phyloP scores from a whole-genome alignment of 1,140 invertebrate species.

The Hyphantria cunea region DNA sequence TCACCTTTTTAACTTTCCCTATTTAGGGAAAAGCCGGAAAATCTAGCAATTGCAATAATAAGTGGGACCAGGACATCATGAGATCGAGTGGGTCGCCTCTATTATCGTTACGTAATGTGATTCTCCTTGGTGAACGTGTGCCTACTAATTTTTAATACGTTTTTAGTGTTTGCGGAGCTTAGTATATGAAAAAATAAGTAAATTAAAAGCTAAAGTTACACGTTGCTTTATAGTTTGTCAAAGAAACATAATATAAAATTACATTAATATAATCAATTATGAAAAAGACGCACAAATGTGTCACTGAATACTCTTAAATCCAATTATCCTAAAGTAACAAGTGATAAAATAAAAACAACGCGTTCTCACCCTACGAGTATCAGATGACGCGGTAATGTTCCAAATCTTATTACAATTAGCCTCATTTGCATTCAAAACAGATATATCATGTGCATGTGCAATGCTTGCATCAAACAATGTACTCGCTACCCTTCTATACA shows the following conservation, averaged over 20 bases:
- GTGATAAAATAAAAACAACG: conserved; percentile 29
- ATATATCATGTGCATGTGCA: conserved; percentile 46
- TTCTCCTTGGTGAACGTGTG: conserved; percentile 22
- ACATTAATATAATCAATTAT: not conserved
- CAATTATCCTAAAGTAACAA: conserved; percentile 17
- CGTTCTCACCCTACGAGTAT: conserved; percentile 5
- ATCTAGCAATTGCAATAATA: conserved; percentile 55
- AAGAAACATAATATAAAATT: too few relatives aligned
- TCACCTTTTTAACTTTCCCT: conserved; percentile 62
- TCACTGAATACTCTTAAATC: not conserved
- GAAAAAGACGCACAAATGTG: not conserved
- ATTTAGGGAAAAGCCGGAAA: conserved; percentile 54
- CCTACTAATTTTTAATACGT: conserved; percentile 25
- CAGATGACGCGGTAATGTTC: conserved; percentile 39
- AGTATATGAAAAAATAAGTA: too few relatives aligned
- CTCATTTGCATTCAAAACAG: conserved; percentile 44
- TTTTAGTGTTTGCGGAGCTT: not conserved
- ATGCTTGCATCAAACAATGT: conserved; percentile 36
- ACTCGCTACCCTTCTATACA: conserved; percentile 29
- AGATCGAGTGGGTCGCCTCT: conserved; percentile 33
- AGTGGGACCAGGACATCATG: conserved; percentile 40
- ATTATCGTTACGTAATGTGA: conserved; percentile 35
- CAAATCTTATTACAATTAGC: conserved; percentile 54
- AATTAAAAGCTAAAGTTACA: too few relatives aligned
- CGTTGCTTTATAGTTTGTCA: too few relatives aligned